Base-by-base conservation (phyloP, 2,888 invertebrate genomes). In the Hirtodrosophila histrioides region DNA sequence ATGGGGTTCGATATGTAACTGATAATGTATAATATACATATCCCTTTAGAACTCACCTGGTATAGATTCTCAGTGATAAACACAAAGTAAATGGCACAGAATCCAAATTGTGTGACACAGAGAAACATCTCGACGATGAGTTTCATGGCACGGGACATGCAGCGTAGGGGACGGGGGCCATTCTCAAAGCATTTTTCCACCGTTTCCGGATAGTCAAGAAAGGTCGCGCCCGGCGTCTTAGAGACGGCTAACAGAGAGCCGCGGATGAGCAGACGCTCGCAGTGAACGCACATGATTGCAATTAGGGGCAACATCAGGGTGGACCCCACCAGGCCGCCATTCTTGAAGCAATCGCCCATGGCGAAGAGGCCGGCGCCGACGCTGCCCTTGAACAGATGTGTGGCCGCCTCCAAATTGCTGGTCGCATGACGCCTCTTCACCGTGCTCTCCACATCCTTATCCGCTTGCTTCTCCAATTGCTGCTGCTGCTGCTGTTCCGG, bases 81-180 rank as follows among this genome's bases (percentile, higher is more conserved):
- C 7, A 98, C 96, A 88, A 98, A 96, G 92, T 99, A 99, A 9
- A 99, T 97, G 89, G 98, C 98, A 92, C 99, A 99, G 92, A 99
- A 99, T 58, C 99, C 99, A 49, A 99, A 94, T 92, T 99, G 99
- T 10, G 98, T 99, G 61, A 98, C 93, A 92, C 97, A 96, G 61
- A 99, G 93, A 92, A 98, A 98, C 33, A 94, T 90, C 92, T 98
- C 97, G 67, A 98, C 96, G 46, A 95, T 89, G 37, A 93, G 92
- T 92, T 94, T 94, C 93, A 95, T 95, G n/a, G 92, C 80, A 39
- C 92, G 92, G 0, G 96, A 94, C 72, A 94, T 92, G 45, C 92
- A 93, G 29, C 94, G 93, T 7, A 95, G 89, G 3, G 92, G 89
- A 0, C 92, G 91, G 1, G 92, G 96, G 0, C 97, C 97, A 49